Base-by-base conservation (phyloP, 2,888 invertebrate genomes). In the Spodoptera picta region DNA sequence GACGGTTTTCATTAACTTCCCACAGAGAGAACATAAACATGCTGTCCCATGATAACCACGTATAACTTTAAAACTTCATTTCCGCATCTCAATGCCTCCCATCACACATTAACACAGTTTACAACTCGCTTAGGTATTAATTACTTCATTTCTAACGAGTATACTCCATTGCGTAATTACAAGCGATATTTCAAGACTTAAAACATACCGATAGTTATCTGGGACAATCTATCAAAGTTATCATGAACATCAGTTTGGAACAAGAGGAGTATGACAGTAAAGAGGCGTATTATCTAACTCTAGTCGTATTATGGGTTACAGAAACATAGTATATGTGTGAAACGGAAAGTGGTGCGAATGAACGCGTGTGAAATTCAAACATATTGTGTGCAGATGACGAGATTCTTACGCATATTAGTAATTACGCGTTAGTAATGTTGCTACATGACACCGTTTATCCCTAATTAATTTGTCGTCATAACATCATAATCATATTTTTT, bases 271-370 rank as follows among this genome's bases (percentile, higher is more conserved):
- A 61, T 73, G 65, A 71, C 74, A 71, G 67, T 72, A 73, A 74
- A 71, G 67, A 65, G 51, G 57, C 67, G 56, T 69, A 74, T 85
- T 85, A 84, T 80, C 82, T 81, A 83, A 85, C 77, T 44, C 51
- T 46, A 69, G 70, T 46, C 66, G 69, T 56, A 74, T 74, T 74
- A 54, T 55, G 53, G 36, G 53, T 69, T 60, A 62, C 70, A 80
- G 80, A 81, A 79, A 81, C 73, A 59, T 75, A 64, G 76, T 79
- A 81, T 36, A 36, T 36, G 81, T 79, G 82, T 79, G 88, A 91
- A 92, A 91, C 86, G 78, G 91, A 92, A 90, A 92, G 90, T 87
- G 82, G 82, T 89, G 88, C 86, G 85, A 91, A 89, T 74, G 86
- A 85, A 83, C 87, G 81, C 91, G 91, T 92, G 92, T 81, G 92